Evolutionary conservation across 2,797 vertebrate species (phyloP).

Genomic region (Tapera naevia): DNA sequence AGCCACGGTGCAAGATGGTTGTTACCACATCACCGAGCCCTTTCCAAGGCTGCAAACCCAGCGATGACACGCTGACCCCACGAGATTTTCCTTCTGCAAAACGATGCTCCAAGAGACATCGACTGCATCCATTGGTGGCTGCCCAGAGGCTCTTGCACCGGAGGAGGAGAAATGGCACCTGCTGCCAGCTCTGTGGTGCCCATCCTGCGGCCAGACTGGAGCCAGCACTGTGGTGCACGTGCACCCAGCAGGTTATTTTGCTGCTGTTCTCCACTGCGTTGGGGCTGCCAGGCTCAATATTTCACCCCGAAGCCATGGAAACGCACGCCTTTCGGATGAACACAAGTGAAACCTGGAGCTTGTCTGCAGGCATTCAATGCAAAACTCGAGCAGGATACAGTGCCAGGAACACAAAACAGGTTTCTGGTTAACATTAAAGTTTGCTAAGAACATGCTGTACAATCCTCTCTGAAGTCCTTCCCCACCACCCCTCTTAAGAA

Average conservation of each 20-base stretch:
- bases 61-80: background rate
- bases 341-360: background rate
- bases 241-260: background rate
- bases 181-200: fast-evolving
- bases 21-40: background rate
- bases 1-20: fast-evolving
- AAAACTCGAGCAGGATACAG: background rate
- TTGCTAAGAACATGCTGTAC: background rate
- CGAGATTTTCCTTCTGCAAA: background rate
- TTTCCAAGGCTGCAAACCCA: background rate
- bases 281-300: slow-evolving; percentile 50
- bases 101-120: background rate
- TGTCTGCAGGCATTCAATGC: fast-evolving
- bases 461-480: background rate
- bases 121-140: fast-evolving
- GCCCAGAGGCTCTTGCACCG: background rate
- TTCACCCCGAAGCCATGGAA: slow-evolving; percentile 24
- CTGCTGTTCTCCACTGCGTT: background rate
- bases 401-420: background rate
- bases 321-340: background rate
- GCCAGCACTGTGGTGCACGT: fast-evolving
- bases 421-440: background rate
- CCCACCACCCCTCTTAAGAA: background rate
- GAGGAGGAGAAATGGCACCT: background rate
- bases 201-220: no score